Conservation (phyloP, 2,888 invertebrate genomes). For the Cosmia trapezina region DNA sequence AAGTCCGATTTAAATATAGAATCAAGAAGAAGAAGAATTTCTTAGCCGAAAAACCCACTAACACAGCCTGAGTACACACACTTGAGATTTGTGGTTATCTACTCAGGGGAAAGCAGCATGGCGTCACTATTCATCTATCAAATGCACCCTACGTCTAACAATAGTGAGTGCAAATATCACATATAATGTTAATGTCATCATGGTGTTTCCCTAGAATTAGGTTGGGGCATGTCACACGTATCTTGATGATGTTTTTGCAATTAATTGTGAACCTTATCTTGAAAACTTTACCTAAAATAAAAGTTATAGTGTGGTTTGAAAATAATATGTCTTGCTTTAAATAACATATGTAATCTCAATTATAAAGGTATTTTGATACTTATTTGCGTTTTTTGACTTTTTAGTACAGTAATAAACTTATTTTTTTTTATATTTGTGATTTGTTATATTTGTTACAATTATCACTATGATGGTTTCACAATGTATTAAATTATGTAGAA, state of each 20-base stretch:
- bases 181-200: background rate
- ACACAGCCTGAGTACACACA: background rate
- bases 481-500: background rate
- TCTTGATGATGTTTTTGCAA: too few species aligned
- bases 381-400: background rate
- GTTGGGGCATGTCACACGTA: background rate
- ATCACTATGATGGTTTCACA: background rate
- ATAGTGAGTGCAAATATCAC: background rate
- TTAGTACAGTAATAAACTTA: background rate
- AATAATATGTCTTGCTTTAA: background rate
- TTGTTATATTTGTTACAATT: background rate
- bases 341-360: too few species aligned
- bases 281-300: background rate
- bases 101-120: too few species aligned
- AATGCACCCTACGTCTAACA: background rate
- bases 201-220: background rate
- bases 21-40: background rate
- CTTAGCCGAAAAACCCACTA: background rate
- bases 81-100: background rate
- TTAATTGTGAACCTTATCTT: background rate
- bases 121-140: slow-evolving; percentile 2
- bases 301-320: background rate
- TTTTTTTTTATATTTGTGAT: background rate
- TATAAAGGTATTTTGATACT: background rate
- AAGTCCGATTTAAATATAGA: background rate